Base-by-base conservation (phyloP, 2,113 vertebrate species). In the Alligator sinensis region DNA sequence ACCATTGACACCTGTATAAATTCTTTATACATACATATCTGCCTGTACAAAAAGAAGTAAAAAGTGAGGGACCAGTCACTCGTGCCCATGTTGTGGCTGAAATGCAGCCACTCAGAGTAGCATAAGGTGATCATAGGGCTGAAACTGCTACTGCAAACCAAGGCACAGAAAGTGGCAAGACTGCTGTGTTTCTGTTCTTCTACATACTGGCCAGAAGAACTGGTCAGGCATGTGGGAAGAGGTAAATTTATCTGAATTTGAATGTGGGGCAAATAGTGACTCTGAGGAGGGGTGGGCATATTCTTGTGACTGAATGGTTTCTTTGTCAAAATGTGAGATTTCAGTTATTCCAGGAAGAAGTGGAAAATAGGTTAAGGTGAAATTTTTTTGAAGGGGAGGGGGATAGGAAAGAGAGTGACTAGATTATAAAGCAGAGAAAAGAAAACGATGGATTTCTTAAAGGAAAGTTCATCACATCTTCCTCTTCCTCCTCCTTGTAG, bases 141-240 rank as follows among this genome's bases (percentile, higher is more conserved):
- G 80, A 74, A 63, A 25, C 34, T 4, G 1, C 3, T 12, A 34
- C 82, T 13, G 62, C 14, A 30, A 79, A 85, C 68, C 21, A 85
- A 78, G 58, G 19, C 17, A 22, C 25, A 1, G 1, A 61, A 1
- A 0, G 54, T n/a, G 61, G 58, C 55, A 64, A 24, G 58, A 27
- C 75, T 47, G 0, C 1, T 27, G 61, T n/a, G 38, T 7, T n/a
- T 76, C 64, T 34, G 0, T 0, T 58, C 80, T 19, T 22, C 72
- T 6, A 1, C 0, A 16, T 47, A 12, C 2, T 2, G 25, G 62
- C 24, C 62, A 64, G 62, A 25, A 66, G n/a, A 14, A 27, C 22
- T 66, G 64, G 28, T 28, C 28, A 66, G 16, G 28, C 64, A 7
- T 16, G 47, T 47, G 47, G 25, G 4, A 61, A 60, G 81, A 76